Base-by-base conservation (phyloP, 2,797 vertebrate species). In the Scolopax rusticola region DNA sequence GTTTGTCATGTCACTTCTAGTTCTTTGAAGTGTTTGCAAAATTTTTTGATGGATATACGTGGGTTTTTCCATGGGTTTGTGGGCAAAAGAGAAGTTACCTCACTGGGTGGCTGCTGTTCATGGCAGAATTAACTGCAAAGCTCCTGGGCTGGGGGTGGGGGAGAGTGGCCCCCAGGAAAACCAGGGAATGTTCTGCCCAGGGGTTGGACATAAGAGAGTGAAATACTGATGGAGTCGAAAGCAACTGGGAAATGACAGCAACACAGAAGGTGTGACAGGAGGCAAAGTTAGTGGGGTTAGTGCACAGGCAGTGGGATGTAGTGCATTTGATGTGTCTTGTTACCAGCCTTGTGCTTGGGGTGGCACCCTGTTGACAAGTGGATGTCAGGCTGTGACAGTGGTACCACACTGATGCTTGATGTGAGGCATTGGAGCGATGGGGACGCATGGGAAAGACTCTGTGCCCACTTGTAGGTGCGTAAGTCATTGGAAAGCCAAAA, bases 401-500 rank as follows among this genome's bases (percentile, higher is more conserved):
- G 33, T 10, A 15, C 36, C 53, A 8, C 8, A 1, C 15, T 41
- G 70, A 15, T 1, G 1, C 17, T 38, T 43, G 50, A 11, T 41
- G 38, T 0, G 2, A 82, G 74, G 30, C 0, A 0, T 5, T 24
- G 38, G 15, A 54, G 32, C 1, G 1, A 3, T 4, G n/a, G 43
- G 11, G 15, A 9, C 19, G 21, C 20, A 8, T 15, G 7, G 43
- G 57, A 57, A 71, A 53, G 18, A 45, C 8, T 3, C 10, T 8
- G 3, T n/a, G 15, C 28, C 19, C 20, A n/a, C 20, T 20, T 0
- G 0, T 3, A 11, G 45, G 12, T 53, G n/a, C 3, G 1, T 20
- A 40, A 78, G 25, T 12, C 28, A 6, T 5, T 30, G 40, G 32
- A 45, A 85, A 45, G 20, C 11, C 47, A 80, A 65, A 90, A 88